These are phyloP conservation scores for Linnaemya tessellans DNA, from an alignment of 2,888 invertebrate genomes.

Conservation along the genomic window DNA sequence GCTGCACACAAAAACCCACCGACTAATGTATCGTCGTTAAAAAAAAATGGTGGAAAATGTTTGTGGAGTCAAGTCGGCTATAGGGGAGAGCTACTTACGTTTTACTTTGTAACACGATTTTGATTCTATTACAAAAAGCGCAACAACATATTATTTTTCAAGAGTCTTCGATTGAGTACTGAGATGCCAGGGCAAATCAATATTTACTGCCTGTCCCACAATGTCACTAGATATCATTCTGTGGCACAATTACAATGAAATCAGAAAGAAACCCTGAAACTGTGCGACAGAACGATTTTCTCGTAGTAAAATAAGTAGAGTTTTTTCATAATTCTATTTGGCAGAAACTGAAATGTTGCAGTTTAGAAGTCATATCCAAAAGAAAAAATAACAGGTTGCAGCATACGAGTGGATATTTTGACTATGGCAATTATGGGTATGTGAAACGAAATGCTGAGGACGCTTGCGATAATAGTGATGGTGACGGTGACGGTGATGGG, in stretches of 20 bases:
- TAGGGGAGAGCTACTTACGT: neutral
- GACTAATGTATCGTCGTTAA: slow-evolving; percentile 19
- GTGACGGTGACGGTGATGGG: slow-evolving; percentile 42
- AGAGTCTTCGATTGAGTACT: too few relatives aligned
- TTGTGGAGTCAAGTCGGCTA: slow-evolving; percentile 6
- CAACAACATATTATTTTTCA: too few relatives aligned
- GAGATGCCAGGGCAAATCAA: too few relatives aligned
- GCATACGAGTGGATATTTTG: slow-evolving; percentile 20
- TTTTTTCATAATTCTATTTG: too few relatives aligned
- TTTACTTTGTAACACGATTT: neutral
- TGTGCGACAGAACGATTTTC: too few relatives aligned
- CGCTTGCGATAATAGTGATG: slow-evolving; percentile 25
- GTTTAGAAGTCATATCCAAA: slow-evolving; percentile 14
- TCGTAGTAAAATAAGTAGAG: too few relatives aligned
- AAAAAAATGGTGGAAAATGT: neutral
- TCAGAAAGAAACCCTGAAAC: too few relatives aligned
- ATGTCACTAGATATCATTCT: too few relatives aligned
- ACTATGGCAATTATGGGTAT: slow-evolving; percentile 38
- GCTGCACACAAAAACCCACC: slow-evolving; percentile 38
- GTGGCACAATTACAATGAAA: too few relatives aligned
- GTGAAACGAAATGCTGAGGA: slow-evolving; percentile 63
- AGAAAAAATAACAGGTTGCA: neutral
- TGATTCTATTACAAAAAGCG: too few relatives aligned
- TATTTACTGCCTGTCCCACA: too few relatives aligned
- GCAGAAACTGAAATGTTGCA: neutral